phyloP scores from a whole-genome alignment of 2,113 vertebrate genomes.

The Micronycteris hirsuta region DNA sequence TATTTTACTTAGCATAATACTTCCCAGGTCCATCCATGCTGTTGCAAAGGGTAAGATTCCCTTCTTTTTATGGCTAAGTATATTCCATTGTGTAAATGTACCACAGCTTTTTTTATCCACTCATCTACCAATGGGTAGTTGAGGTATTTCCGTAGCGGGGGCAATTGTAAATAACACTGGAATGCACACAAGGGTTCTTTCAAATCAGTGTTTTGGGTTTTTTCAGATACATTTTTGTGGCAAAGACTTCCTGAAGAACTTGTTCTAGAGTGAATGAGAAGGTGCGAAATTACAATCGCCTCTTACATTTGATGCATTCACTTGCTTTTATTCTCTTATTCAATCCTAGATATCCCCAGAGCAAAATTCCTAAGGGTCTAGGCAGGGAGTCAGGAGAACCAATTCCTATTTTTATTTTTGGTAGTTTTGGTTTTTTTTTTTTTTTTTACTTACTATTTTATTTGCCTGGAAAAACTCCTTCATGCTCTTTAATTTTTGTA shows the following conservation, averaged over 20 bases:
- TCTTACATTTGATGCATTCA: background rate
- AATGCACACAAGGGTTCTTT: background rate
- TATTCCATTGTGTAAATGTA: background rate
- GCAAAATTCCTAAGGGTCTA: background rate
- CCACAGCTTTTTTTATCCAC: background rate
- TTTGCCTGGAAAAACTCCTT: background rate
- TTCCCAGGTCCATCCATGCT: background rate
- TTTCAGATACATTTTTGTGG: background rate
- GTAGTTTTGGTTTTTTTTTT: too few species aligned
- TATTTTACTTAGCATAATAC: background rate
- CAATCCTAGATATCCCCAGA: background rate
- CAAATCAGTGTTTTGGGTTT: background rate
- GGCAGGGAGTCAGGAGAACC: background rate
- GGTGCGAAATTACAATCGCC: background rate
- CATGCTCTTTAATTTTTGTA: slow-evolving; percentile 18
- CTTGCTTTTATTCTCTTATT: background rate
- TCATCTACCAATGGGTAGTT: background rate
- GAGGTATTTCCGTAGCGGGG: background rate
- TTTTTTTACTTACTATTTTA: background rate
- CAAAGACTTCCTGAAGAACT: background rate
- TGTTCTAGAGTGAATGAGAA: background rate
- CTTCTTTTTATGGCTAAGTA: background rate
- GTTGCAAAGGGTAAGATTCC: background rate
- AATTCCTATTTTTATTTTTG: background rate
- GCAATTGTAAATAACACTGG: background rate